Evolutionary conservation across 2,797 vertebrate genomes (phyloP), one percentile per base, ranked within the genome.

Genomic region (Euthynnus affinis): DNA sequence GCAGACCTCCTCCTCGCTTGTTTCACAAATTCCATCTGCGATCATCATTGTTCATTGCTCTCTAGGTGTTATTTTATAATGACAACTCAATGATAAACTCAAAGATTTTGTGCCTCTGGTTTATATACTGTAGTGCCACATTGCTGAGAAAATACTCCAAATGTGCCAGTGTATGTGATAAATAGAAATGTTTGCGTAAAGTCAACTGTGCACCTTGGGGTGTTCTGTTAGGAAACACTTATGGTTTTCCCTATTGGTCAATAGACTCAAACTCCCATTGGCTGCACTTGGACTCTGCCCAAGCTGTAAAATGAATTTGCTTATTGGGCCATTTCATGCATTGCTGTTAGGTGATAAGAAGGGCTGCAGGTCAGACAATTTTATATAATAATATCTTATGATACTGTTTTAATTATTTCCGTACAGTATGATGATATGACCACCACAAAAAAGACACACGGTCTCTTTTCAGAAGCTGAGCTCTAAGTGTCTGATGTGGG

Each of bases 231-330:
- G 61, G 9, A 77, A 58, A 71, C 65, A 81, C 55, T 71, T 77
- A 52, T 57, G 48, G 27, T 77, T 79, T 68, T 23, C 32, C 27
- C 63, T 3, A 8, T 44, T 55, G 22, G 57, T 46, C 20, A 56
- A 37, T 20, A 13, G 46, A 46, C 63, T 62, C 20, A 67, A 20
- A 83, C 44, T 82, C 9, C 9, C 2, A 53, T 29, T 42, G 34
- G 52, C 66, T 78, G 68, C 79, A 60, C 74, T 80, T 80, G 76
- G 79, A 79, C 65, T 64, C 69, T 52, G 22, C 25, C 44, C 13
- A 10, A 61, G 65, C 57, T 46, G 44, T 73, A 67, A 62, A 78
- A 71, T 46, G 67, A 27, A 63, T 86, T 76, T 69, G 59, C 67
- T 82, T 44, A 56, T 57, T 71, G 42, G 63, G 49, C 42, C 55